These are phyloP conservation scores for Rotaria magnacalcarata DNA, from an alignment of 2,888 invertebrate genomes.

Conservation along the genomic window DNA sequence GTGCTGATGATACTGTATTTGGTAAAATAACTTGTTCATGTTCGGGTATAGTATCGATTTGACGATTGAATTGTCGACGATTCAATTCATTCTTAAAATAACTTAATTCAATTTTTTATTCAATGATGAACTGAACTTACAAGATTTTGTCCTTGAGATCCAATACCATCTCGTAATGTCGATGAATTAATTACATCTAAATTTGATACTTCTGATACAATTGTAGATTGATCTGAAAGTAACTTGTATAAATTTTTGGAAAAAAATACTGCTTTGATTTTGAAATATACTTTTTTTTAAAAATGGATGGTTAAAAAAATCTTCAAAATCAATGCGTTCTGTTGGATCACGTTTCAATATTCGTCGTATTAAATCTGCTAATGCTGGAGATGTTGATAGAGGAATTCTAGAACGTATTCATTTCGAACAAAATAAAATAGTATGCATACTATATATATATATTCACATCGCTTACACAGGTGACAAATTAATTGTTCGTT, in stretches of 20 bases:
- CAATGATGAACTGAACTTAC: not conserved
- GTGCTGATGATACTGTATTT: not conserved
- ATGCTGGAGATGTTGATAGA: constrained; percentile 38
- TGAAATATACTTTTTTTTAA: not conserved
- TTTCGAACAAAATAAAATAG: not conserved
- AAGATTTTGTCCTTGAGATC: not conserved
- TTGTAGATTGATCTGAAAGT: not conserved
- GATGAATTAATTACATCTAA: not conserved
- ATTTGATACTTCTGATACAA: not conserved
- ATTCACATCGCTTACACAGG: constrained; percentile 55
- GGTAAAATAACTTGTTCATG: not conserved
- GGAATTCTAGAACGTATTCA: constrained; percentile 36
- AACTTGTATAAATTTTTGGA: not conserved
- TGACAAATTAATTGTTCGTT: constrained; percentile 70
- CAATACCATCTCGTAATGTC: not conserved
- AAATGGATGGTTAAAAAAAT: constrained; percentile 43
- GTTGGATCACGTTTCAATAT: constrained; percentile 42
- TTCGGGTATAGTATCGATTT: not conserved
- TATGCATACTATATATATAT: constrained; percentile 36
- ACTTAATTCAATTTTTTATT: not conserved
- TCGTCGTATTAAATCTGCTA: constrained; percentile 39
- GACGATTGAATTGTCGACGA: not conserved
- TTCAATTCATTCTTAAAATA: not conserved
- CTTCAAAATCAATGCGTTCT: constrained; percentile 44
- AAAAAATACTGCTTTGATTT: not conserved